phyloP scores from a whole-genome alignment of 2,888 invertebrate genomes.

The Luperina testacea region DNA sequence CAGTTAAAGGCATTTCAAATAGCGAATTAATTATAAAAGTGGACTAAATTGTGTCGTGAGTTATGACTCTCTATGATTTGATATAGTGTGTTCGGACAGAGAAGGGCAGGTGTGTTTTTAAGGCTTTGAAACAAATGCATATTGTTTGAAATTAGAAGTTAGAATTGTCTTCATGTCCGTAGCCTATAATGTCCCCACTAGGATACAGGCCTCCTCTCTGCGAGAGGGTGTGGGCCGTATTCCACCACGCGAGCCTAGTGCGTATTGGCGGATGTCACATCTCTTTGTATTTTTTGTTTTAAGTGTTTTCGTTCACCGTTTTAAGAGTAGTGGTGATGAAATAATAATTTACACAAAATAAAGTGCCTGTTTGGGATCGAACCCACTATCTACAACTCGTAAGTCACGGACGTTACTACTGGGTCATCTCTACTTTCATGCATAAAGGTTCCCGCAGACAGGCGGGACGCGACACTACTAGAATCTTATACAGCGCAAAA shows the following conservation, averaged over 20 bases:
- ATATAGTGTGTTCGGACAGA: constrained; percentile 20
- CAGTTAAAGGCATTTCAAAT: constrained; percentile 60
- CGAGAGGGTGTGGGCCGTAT: neutral
- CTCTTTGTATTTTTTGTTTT: too few species aligned
- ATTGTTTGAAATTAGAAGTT: neutral
- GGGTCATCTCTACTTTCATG: too few species aligned
- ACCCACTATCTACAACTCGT: too few species aligned
- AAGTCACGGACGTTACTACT: too few species aligned
- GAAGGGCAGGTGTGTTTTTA: neutral
- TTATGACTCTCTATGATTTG: constrained; percentile 46
- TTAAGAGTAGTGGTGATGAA: too few species aligned
- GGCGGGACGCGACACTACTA: too few species aligned
- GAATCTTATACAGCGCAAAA: neutral
- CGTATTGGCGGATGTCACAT: too few species aligned
- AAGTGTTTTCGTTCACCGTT: too few species aligned
- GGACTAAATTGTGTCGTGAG: constrained; percentile 50
- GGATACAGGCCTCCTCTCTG: neutral
- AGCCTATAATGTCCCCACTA: neutral
- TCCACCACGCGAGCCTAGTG: too few species aligned
- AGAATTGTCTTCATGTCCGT: neutral
- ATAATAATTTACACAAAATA: too few species aligned
- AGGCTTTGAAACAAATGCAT: neutral
- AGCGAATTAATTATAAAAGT: constrained; percentile 62
- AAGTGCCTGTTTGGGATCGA: too few species aligned
- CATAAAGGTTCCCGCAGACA: too few species aligned